phyloP scores from a whole-genome alignment of 1,140 invertebrate genomes.

The Phymorhynchus buccinoides region DNA sequence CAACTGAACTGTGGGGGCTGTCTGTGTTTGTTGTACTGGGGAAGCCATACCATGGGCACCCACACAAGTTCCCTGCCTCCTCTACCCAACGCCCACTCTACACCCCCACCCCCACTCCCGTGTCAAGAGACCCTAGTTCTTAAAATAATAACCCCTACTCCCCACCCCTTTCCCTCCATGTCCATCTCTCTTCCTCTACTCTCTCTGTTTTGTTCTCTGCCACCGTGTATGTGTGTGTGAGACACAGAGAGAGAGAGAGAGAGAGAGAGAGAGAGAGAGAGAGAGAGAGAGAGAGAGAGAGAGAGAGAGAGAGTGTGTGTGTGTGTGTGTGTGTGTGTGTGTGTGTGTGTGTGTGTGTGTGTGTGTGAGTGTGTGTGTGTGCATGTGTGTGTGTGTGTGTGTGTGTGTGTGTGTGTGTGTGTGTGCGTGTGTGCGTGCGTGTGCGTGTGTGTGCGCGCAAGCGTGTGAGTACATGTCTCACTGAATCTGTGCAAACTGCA shows the following conservation, averaged over 20 bases:
- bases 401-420: too few species aligned
- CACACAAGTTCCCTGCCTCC: too few species aligned
- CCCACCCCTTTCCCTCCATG: too few species aligned
- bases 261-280: not conserved
- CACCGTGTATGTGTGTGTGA: not conserved
- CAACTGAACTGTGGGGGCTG: not conserved
- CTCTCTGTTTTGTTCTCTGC: not conserved
- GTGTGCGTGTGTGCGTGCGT: too few species aligned
- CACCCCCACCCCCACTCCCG: too few species aligned
- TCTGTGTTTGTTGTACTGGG: too few species aligned
- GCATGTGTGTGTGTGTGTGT: not conserved
- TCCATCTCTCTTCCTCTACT: not conserved
- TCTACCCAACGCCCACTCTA: too few species aligned
- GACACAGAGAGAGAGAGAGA: not conserved
- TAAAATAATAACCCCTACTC: too few species aligned
- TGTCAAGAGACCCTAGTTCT: too few species aligned
- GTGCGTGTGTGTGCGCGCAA: too few species aligned
- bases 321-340: conserved; percentile 17
- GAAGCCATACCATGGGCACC: not conserved
- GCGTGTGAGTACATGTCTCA: too few species aligned
- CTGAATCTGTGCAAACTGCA: too few species aligned
- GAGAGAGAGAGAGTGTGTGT: not conserved
- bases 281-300: not conserved
- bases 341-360: not conserved
- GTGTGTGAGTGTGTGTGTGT: not conserved